These are phyloP conservation scores for Arenaria interpres DNA, from an alignment of 2,113 vertebrate genomes.

Conservation along the genomic window DNA sequence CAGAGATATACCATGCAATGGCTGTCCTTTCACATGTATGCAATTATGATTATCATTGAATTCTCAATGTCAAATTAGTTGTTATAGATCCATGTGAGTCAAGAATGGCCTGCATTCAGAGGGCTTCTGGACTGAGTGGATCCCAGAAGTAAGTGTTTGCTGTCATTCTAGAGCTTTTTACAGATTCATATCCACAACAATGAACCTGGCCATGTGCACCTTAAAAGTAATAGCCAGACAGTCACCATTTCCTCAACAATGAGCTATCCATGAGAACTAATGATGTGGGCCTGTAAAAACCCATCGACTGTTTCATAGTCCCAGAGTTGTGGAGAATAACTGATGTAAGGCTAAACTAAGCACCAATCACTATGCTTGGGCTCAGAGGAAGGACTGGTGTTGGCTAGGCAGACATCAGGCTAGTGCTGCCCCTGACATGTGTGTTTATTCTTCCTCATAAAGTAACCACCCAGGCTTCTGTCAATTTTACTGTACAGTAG, in stretches of 20 bases:
- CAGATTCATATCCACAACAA: neutral
- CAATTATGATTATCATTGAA: neutral
- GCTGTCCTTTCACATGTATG: neutral
- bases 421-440: fast-evolving
- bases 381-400: neutral
- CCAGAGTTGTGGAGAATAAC: neutral
- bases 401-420: neutral
- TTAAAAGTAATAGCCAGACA: neutral
- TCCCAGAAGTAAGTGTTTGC: neutral
- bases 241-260: neutral
- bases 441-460: neutral
- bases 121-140: neutral
- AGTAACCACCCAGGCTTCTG: neutral
- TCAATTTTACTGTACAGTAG: neutral
- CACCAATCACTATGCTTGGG: neutral
- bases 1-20: neutral
- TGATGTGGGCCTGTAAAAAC: neutral
- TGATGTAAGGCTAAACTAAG: neutral
- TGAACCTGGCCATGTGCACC: neutral
- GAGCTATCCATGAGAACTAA: neutral
- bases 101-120: neutral
- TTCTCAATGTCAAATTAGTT: neutral
- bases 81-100: neutral
- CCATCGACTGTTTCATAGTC: neutral
- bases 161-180: neutral